These are phyloP conservation scores for Enteromius fasciolatus DNA, from an alignment of 2,797 vertebrate genomes.

Conservation along the genomic window DNA sequence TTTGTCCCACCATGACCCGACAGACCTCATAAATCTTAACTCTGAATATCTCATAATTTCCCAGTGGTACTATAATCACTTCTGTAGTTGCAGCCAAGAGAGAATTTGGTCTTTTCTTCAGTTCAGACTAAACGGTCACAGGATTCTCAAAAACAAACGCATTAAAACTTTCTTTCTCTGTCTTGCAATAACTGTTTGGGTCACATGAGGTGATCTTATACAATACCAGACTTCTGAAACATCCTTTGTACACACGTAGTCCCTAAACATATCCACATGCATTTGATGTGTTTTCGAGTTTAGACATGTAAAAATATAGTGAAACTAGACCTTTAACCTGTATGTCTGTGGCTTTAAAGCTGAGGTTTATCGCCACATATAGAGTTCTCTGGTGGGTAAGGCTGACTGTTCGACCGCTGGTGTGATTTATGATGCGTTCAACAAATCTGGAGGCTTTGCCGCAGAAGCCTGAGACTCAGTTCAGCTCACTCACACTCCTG, in stretches of 20 bases:
- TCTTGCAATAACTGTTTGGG: background rate
- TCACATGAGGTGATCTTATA: background rate
- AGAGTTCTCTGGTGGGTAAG: background rate
- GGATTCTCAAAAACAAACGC: background rate
- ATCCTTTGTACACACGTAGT: background rate
- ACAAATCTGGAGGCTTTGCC: slow-evolving; percentile 14
- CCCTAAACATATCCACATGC: background rate
- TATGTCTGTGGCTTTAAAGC: slow-evolving; percentile 1
- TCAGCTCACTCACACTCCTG: background rate
- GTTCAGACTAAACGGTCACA: background rate
- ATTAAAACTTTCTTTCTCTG: background rate
- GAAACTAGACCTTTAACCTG: background rate
- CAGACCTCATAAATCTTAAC: slow-evolving; percentile 5
- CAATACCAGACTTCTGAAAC: background rate
- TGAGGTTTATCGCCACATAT: background rate
- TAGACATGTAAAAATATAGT: background rate
- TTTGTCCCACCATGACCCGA: background rate
- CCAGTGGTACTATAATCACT: background rate
- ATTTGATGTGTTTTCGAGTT: background rate
- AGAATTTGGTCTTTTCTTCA: background rate
- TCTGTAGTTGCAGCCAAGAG: slow-evolving; percentile 1
- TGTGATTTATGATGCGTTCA: slow-evolving; percentile 1
- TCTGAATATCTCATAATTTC: slow-evolving; percentile 19
- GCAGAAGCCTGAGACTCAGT: slow-evolving; percentile 19
- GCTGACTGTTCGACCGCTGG: background rate